These are phyloP conservation scores for Rafetus swinhoei DNA, from an alignment of 2,113 vertebrate genomes.

Conservation along the genomic window DNA sequence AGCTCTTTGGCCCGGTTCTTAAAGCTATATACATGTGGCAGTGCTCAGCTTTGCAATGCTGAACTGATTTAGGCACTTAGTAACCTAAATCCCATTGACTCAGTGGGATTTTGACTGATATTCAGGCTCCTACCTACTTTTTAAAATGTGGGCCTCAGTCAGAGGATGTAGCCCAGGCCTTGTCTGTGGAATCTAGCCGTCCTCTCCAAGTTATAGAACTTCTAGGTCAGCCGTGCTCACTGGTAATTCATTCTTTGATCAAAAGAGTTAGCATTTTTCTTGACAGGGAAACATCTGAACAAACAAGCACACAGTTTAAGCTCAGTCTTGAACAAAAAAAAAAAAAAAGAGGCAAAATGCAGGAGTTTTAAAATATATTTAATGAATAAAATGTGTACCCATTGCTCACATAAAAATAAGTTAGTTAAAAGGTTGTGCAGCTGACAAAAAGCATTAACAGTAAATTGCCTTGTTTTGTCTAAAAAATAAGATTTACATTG, in stretches of 20 bases:
- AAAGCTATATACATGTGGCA: not conserved
- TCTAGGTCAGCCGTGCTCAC: not conserved
- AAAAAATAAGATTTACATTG: not conserved
- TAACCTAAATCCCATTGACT: not conserved
- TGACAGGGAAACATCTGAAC: not conserved
- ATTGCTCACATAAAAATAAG: conserved; percentile 61
- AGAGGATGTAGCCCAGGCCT: not conserved
- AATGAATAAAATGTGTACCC: conserved; percentile 70
- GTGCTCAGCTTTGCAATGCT: not conserved
- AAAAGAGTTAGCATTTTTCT: rapidly evolving
- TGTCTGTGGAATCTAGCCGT: not conserved
- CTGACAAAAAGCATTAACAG: conserved; percentile 33
- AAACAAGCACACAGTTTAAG: not conserved
- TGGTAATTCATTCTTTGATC: not conserved
- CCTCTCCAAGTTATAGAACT: not conserved
- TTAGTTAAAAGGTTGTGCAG: conserved; percentile 47
- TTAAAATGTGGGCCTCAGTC: not conserved
- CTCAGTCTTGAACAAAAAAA: not conserved
- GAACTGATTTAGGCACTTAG: not conserved
- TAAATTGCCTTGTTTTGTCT: conserved; percentile 2
- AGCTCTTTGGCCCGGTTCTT: not conserved
- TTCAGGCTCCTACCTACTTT: not conserved
- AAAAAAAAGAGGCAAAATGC: not conserved
- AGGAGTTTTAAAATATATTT: conserved; percentile 62
- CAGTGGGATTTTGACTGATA: not conserved